phyloP scores from a whole-genome alignment of 2,113 vertebrate species.

The Tapirus terrestris region DNA sequence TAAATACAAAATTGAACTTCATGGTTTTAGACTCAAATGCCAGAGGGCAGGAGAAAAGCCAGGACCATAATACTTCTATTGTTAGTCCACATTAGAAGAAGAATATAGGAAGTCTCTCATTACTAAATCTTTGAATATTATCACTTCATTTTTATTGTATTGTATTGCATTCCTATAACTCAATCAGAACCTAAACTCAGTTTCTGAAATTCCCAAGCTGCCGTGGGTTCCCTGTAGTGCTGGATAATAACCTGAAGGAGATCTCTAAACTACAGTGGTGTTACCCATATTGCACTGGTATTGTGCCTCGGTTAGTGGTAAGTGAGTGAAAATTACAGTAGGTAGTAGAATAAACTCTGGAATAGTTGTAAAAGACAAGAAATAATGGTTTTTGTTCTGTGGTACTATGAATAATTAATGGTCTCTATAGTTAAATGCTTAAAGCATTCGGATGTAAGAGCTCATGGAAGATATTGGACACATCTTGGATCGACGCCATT shows the following conservation, averaged over 20 bases:
- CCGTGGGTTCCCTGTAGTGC: accelerated
- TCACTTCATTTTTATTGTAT: not conserved
- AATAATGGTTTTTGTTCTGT: not conserved
- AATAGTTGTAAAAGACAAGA: not conserved
- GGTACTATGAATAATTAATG: not conserved
- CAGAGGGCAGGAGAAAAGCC: not conserved
- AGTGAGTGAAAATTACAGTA: not conserved
- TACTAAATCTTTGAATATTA: not conserved
- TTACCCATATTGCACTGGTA: not conserved
- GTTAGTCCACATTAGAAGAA: not conserved
- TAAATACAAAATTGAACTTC: not conserved
- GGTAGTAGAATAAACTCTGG: not conserved
- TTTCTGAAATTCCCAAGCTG: not conserved
- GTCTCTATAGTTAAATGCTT: not conserved
- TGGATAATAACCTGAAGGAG: not conserved
- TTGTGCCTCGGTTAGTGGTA: not conserved
- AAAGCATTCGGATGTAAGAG: not conserved
- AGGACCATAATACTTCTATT: not conserved
- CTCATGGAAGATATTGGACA: not conserved
- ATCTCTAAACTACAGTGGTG: not conserved
- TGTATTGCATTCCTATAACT: not conserved
- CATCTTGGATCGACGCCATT: not conserved
- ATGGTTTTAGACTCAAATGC: not conserved
- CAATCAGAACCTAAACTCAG: not conserved
- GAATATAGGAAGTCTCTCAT: not conserved